These are phyloP conservation scores for Formica selysi DNA, from an alignment of 1,140 invertebrate genomes.

Conservation along the genomic window DNA sequence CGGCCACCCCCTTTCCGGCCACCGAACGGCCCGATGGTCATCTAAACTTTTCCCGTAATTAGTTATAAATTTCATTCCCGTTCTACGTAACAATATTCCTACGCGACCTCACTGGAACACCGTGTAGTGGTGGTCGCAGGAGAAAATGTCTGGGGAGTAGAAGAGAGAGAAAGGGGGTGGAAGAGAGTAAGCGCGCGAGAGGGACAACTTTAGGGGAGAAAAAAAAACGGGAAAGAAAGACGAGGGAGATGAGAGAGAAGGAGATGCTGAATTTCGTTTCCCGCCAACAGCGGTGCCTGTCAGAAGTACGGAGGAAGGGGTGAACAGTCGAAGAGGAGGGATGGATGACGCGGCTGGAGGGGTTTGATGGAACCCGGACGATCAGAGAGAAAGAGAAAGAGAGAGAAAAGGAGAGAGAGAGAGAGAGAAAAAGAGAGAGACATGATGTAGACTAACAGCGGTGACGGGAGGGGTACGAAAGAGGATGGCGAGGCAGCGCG, in stretches of 20 bases:
- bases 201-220: constrained; percentile 56
- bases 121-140: constrained; percentile 68
- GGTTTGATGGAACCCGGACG: constrained; percentile 59
- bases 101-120: constrained; percentile 73
- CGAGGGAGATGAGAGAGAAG: constrained; percentile 56
- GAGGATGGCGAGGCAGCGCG: constrained; percentile 59
- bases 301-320: constrained; percentile 42
- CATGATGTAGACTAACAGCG: constrained; percentile 53
- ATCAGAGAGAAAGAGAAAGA: constrained; percentile 56
- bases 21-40: constrained; percentile 78
- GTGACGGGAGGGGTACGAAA: constrained; percentile 59
- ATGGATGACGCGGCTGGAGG: constrained; percentile 37
- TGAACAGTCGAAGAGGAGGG: constrained; percentile 38
- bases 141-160: constrained; percentile 55
- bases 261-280: constrained; percentile 59
- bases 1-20: constrained; percentile 66
- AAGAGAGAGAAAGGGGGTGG: constrained; percentile 58
- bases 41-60: constrained; percentile 85
- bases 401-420: constrained; percentile 34
- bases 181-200: constrained; percentile 26
- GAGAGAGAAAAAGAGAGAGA: constrained; percentile 56
- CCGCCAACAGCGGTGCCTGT: constrained; percentile 54
- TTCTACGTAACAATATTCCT: constrained; percentile 82
- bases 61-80: constrained; percentile 85
- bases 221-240: constrained; percentile 63